Evolutionary conservation across 2,888 invertebrate species (phyloP).

Genomic region (Pheosia tremula): DNA sequence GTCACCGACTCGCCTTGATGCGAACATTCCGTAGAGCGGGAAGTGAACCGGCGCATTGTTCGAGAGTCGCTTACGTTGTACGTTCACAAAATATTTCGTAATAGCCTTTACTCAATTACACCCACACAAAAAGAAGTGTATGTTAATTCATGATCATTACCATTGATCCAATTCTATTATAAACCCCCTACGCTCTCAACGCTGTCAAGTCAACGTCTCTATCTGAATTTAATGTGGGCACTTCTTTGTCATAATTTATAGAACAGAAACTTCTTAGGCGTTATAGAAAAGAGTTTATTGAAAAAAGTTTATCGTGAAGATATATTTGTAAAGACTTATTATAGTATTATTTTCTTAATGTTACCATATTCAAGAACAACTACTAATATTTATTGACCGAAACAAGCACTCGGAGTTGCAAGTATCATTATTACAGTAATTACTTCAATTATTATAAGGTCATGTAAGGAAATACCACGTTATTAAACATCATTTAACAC

Average conservation of each 20-base stretch:
- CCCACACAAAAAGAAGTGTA: not conserved
- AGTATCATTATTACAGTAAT: not conserved
- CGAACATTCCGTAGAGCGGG: constrained; percentile 68
- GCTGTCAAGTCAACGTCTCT: not conserved
- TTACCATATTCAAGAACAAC: not conserved
- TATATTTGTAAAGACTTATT: too few species aligned
- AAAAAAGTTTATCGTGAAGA: too few species aligned
- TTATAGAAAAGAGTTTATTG: too few species aligned
- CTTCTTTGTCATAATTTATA: not conserved
- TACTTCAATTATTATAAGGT: not conserved
- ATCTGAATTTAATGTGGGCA: not conserved
- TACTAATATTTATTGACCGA: constrained; percentile 1
- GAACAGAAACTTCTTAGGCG: too few species aligned
- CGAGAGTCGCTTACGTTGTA: constrained; percentile 29
- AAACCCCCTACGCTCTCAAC: not conserved
- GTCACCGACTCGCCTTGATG: constrained; percentile 67
- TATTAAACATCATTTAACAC: not conserved
- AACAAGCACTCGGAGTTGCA: not conserved
- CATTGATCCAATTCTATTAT: not conserved
- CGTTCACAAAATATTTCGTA: constrained; percentile 5
- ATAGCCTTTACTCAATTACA: constrained; percentile 1
- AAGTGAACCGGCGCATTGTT: constrained; percentile 46
- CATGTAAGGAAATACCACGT: not conserved
- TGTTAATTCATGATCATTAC: constrained; percentile 1
- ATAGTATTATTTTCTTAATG: too few species aligned